Conservation (phyloP, 2,888 invertebrate species). For the Eristalinus aeneus region DNA sequence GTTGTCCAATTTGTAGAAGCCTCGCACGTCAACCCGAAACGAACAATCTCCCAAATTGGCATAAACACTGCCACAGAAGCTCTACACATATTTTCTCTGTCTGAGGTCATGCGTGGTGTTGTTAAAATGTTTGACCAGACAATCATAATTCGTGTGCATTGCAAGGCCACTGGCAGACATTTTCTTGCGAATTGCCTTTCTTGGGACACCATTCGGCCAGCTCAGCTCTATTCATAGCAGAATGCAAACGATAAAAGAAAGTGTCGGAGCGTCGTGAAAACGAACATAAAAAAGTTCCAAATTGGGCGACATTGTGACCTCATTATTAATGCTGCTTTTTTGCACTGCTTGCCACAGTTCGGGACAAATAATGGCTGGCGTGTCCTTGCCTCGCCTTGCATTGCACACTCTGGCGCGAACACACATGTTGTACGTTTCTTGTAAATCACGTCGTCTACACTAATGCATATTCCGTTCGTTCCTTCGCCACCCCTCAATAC, state of each 20-base stretch:
- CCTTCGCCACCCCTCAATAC: not conserved
- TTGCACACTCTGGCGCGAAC: not conserved
- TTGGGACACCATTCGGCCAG: not conserved
- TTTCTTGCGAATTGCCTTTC: not conserved
- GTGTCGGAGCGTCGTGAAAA: constrained; percentile 46
- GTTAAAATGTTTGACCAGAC: not conserved
- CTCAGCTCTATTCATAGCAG: not conserved
- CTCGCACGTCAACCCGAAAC: no score
- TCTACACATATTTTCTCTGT: not conserved
- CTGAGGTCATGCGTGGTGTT: not conserved
- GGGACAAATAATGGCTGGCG: not conserved
- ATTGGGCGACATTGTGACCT: constrained; percentile 58
- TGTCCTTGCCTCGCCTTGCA: constrained; percentile 34
- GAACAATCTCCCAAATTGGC: no score
- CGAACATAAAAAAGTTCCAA: constrained; percentile 41
- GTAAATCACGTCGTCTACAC: constrained; percentile 51
- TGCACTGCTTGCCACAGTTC: not conserved
- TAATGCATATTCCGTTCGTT: constrained; percentile 47
- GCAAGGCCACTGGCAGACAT: not conserved
- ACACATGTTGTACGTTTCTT: constrained; percentile 39
- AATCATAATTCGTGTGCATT: not conserved
- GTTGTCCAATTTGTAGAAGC: no score
- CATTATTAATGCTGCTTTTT: constrained; percentile 37
- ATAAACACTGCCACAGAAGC: no score
- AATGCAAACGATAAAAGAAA: constrained; percentile 10